Base-by-base conservation (phyloP, 1,140 invertebrate species). In the Leptoteleia sp. region DNA sequence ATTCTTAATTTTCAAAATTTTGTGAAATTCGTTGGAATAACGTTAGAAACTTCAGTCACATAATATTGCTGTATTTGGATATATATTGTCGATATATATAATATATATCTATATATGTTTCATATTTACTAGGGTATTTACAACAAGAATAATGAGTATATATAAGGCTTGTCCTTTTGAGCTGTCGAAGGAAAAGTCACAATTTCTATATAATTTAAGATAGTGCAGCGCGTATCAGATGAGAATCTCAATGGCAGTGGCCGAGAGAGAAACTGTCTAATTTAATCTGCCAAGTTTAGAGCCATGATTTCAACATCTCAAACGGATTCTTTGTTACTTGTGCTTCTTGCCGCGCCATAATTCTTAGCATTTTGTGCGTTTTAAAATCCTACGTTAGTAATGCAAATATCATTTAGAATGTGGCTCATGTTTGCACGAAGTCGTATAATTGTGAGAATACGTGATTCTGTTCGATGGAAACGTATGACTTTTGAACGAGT, bases 271-370 rank as follows among this genome's bases (percentile, higher is more conserved):
- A 83, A 83, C 81, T 83, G 83, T 68, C 80, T 79, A 83, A 83
- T 83, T 83, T 79, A 76, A 84, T 84, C 76, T 81, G 59, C 72
- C 62, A 79, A 82, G 70, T 79, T 80, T 57, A 64, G 42, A 76
- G 33, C 29, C 29, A 68, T 70, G 75, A 81, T 83, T 80, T 83
- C 75, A 52, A 57, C 62, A 80, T 76, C 65, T 65, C 37, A 37
- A 70, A 72, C 55, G 61, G 50, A 67, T 71, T 43, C 64, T 31
- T 62, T 47, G 43, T 73, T 73, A 76, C 64, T 81, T 76, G 45
- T 70, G 40, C 29, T 62, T 42, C 40, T 73, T 31, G 68, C 64
- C 48, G 70, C 42, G 80, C 15, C 27, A 64, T 42, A 47, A 64
- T 64, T 64, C 43, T 55, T 50, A 40, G 6, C 27, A 45, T 43